A percentile compares a stretch with the other conserved stretches of the same genome.
phyloP scores from a whole-genome alignment of 2,888 invertebrate genomes.

The Ophioninae sp. region DNA sequence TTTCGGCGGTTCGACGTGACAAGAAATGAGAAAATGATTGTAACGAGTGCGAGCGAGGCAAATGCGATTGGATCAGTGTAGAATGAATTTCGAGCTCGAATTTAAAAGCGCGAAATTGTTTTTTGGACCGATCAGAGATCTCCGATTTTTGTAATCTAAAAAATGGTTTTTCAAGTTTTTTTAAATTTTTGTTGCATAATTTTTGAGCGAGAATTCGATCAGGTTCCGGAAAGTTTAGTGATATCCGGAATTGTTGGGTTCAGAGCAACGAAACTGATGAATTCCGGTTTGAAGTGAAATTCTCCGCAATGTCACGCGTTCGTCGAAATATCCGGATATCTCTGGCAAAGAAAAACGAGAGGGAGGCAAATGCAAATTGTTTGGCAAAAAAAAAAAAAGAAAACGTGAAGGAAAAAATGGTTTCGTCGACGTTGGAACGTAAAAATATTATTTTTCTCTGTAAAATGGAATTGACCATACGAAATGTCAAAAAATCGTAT shows the following conservation, averaged over 20 bases:
- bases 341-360: neutral
- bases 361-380: neutral
- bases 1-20: neutral
- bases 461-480: too few relatives aligned
- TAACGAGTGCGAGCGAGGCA: neutral
- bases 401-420: neutral
- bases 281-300: neutral
- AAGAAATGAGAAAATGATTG: neutral
- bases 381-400: neutral
- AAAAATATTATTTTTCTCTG: neutral
- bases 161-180: neutral
- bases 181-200: neutral
- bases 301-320: neutral
- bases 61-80: neutral
- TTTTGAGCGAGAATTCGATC: neutral
- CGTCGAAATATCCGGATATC: neutral
- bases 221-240: neutral
- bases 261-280: too few relatives aligned
- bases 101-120: neutral
- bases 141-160: neutral
- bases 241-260: too few relatives aligned
- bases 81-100: neutral
- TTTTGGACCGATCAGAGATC: neutral
- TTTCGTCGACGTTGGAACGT: neutral
- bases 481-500: too few relatives aligned